Percentiles rank a stretch among this genome's conserved stretches.
Conservation (phyloP, 1,140 invertebrate genomes). For the Triops longicaudatus region DNA sequence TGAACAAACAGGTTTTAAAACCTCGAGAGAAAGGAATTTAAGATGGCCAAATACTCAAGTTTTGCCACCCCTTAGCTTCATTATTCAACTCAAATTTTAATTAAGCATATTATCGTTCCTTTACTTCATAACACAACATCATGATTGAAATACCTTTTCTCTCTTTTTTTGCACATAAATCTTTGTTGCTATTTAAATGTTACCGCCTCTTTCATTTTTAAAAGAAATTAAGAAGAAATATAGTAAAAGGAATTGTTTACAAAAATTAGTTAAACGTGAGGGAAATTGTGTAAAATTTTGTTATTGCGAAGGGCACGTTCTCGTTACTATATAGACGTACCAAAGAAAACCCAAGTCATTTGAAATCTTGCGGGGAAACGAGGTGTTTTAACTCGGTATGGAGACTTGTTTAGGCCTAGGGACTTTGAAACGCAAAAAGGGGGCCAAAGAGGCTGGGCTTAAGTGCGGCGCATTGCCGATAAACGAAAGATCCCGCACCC, state of each 20-base stretch:
- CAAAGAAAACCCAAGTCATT: neutral
- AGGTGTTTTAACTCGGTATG: conserved; percentile 1
- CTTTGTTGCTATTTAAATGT: neutral
- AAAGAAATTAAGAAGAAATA: no score
- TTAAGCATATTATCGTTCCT: neutral
- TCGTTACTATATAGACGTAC: no score
- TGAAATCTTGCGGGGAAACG: neutral
- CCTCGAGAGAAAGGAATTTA: neutral
- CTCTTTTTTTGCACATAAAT: neutral
- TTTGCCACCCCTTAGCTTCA: neutral
- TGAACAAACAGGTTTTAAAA: neutral
- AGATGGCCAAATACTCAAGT: neutral
- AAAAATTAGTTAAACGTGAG: neutral
- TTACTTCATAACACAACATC: no score
- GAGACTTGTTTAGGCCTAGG: conserved; percentile 9
- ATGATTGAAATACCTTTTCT: neutral
- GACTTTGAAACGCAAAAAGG: neutral
- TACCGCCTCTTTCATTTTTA: no score
- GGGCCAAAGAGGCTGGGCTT: conserved; percentile 13
- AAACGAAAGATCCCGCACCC: conserved; percentile 5
- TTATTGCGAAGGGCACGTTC: neutral
- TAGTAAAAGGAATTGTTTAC: neutral
- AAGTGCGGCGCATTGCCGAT: conserved; percentile 3
- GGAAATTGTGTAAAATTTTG: neutral
- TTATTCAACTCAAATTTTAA: neutral